Evolutionary conservation across 2,888 invertebrate species (phyloP).

Genomic region (Cephus sareptanus): DNA sequence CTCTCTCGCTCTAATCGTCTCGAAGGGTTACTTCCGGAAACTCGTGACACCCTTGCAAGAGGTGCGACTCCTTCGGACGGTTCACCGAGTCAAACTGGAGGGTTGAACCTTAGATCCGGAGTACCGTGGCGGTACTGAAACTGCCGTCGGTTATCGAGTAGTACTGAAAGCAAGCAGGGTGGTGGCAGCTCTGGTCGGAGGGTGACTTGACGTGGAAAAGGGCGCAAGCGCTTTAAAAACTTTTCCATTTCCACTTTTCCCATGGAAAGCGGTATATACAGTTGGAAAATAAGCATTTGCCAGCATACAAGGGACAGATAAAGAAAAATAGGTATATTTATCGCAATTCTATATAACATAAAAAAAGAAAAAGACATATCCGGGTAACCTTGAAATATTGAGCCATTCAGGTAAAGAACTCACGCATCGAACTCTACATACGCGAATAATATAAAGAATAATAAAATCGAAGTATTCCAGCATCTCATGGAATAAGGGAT

Average conservation of each 20-base stretch:
- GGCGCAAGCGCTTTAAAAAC: constrained; percentile 44
- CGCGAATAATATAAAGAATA: not conserved
- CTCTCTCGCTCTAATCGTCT: not conserved
- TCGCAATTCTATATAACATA: not conserved
- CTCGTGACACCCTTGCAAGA: not conserved
- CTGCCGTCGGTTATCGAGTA: constrained; percentile 59
- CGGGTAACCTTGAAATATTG: not conserved
- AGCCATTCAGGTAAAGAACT: not conserved
- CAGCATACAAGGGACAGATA: not conserved
- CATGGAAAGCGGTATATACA: not conserved
- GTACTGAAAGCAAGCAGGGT: constrained; percentile 45
- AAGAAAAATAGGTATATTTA: not conserved
- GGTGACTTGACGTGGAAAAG: constrained; percentile 23
- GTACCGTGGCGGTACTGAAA: constrained; percentile 62
- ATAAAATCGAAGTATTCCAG: not conserved
- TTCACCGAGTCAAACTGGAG: constrained; percentile 2
- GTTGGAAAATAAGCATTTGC: not conserved
- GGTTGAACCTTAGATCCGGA: constrained; percentile 39
- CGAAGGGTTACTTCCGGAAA: not conserved
- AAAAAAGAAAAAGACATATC: not conserved
- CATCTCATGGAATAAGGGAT: no score
- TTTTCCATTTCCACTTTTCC: constrained; percentile 27
- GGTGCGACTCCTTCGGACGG: not conserved
- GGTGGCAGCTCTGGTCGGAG: constrained; percentile 49
- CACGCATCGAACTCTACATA: not conserved